These are phyloP conservation scores for Nemurella pictetii DNA, from an alignment of 2,888 invertebrate genomes.

Conservation along the genomic window DNA sequence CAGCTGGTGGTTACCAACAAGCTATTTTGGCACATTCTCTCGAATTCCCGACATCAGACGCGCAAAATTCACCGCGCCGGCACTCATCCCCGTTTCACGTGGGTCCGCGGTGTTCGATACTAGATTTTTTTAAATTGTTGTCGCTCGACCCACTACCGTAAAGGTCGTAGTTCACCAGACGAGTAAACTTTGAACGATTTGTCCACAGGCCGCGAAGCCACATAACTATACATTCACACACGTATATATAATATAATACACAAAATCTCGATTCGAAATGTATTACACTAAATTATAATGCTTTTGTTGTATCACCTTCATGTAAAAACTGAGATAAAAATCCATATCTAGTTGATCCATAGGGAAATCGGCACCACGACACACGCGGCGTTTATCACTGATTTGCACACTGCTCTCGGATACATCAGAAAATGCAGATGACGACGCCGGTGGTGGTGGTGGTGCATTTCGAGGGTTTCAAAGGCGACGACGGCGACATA, in stretches of 20 bases:
- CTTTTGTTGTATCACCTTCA: constrained; percentile 35
- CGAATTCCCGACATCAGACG: background rate
- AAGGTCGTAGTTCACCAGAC: background rate
- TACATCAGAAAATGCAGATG: background rate
- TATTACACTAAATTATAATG: no score
- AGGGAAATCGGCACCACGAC: background rate
- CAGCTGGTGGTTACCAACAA: background rate
- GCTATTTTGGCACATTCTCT: background rate
- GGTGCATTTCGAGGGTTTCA: constrained; percentile 15
- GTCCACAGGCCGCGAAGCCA: background rate
- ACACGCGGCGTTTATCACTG: background rate
- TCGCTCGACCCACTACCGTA: background rate
- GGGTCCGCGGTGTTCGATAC: background rate
- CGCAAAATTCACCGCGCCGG: background rate
- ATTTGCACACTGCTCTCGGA: background rate
- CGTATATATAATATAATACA: background rate
- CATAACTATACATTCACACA: background rate
- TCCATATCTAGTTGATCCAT: constrained; percentile 40
- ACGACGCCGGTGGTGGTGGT: background rate
- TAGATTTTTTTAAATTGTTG: background rate
- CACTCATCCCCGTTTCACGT: background rate
- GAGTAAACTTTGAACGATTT: background rate
- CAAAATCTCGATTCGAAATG: background rate
- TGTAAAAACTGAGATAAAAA: constrained; percentile 39
- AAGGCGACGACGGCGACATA: constrained; percentile 7